These are phyloP conservation scores for Ptilorrhoa leucosticta DNA, from an alignment of 2,113 vertebrate species.

Conservation along the genomic window DNA sequence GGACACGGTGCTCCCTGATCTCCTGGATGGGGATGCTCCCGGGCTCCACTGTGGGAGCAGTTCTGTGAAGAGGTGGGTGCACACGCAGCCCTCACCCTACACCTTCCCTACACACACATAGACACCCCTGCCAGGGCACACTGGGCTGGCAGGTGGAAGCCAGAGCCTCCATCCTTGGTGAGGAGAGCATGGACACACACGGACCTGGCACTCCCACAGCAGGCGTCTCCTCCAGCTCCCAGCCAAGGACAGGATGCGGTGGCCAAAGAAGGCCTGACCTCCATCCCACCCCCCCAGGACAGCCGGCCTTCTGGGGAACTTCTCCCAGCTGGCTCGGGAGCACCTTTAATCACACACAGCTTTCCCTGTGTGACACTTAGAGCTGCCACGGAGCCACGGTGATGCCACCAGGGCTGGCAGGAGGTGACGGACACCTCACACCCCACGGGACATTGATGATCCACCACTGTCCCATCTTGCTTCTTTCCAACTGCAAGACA, in stretches of 20 bases:
- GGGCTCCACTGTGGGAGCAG: fast-evolving
- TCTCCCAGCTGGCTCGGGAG: neutral
- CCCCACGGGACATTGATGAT: neutral
- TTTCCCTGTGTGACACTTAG: neutral
- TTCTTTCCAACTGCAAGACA: neutral
- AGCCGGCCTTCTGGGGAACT: neutral
- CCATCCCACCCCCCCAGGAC: neutral
- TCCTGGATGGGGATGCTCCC: fast-evolving
- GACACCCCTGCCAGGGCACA: neutral
- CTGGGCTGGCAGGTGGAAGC: neutral
- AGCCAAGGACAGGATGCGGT: neutral
- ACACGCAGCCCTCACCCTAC: fast-evolving
- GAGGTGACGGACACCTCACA: neutral
- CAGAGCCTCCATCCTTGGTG: neutral
- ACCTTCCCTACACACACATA: too few species aligned
- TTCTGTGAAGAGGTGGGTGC: neutral
- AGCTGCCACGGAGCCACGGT: fast-evolving
- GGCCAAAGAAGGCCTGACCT: neutral
- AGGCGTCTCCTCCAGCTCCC: neutral
- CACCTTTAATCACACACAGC: neutral
- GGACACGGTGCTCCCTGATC: neutral
- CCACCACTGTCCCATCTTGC: neutral
- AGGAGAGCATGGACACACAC: neutral
- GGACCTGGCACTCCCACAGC: neutral
- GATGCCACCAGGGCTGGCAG: neutral